These are phyloP conservation scores for Hypena proboscidalis DNA, from an alignment of 2,888 invertebrate species.

Conservation along the genomic window DNA sequence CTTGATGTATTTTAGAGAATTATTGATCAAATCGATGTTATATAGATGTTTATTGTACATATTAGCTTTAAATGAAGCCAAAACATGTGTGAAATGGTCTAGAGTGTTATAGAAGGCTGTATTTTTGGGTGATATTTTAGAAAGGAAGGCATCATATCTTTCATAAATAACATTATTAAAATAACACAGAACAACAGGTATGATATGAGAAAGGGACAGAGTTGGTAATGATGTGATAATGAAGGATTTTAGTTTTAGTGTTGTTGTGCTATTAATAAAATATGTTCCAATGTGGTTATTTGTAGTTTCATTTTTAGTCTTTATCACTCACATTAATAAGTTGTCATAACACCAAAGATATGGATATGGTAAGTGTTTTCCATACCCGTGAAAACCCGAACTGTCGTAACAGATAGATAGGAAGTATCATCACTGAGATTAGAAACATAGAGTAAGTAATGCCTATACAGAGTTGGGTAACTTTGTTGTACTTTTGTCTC, in stretches of 20 bases:
- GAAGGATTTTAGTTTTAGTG: slow-evolving; percentile 76
- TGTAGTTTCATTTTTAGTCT: slow-evolving; percentile 43
- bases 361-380: too few relatives aligned
- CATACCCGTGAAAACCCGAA: too few relatives aligned
- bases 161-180: slow-evolving; percentile 71
- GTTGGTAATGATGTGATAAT: slow-evolving; percentile 79
- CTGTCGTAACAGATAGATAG: too few relatives aligned
- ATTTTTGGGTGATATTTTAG: slow-evolving; percentile 85
- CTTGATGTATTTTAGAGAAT: slow-evolving; percentile 84
- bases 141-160: slow-evolving; percentile 77
- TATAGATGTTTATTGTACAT: slow-evolving; percentile 85
- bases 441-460: too few relatives aligned
- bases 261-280: slow-evolving; percentile 85
- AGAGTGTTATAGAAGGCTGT: slow-evolving; percentile 83
- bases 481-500: too few relatives aligned
- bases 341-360: too few relatives aligned
- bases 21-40: slow-evolving; percentile 85
- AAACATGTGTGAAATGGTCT: slow-evolving; percentile 69
- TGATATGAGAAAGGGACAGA: slow-evolving; percentile 48
- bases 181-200: slow-evolving; percentile 51
- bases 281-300: slow-evolving; percentile 78
- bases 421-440: too few relatives aligned
- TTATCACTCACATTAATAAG: not conserved
- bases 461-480: too few relatives aligned
- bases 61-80: slow-evolving; percentile 70